Evolutionary conservation across 2,797 vertebrate genomes (phyloP).

Genomic region (Periparus ater): DNA sequence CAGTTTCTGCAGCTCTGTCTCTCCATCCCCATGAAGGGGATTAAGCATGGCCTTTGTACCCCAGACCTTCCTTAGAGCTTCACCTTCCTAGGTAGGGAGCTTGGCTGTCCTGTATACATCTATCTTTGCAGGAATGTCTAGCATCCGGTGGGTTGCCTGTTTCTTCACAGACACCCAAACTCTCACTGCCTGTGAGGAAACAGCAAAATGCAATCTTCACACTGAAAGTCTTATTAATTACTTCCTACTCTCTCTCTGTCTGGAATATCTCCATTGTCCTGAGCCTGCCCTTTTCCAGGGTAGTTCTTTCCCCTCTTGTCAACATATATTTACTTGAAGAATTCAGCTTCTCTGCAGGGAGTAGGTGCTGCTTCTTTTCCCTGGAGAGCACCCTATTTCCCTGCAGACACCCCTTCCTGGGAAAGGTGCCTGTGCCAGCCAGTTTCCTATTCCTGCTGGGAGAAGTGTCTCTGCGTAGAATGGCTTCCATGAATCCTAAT

Average conservation of each 20-base stretch:
- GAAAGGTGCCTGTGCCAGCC: background rate
- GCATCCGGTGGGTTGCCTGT: conserved; percentile 38
- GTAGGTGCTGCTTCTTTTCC: background rate
- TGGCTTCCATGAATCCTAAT: background rate
- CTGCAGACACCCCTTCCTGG: background rate
- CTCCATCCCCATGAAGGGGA: conserved; percentile 20
- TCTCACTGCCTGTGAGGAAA: conserved; percentile 34
- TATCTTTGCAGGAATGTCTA: conserved; percentile 22
- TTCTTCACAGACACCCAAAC: conserved; percentile 24
- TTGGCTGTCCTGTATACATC: conserved; percentile 21
- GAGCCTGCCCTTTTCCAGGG: background rate
- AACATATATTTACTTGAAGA: background rate
- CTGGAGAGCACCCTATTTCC: background rate
- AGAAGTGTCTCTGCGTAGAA: background rate
- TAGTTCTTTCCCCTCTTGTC: background rate
- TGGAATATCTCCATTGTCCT: background rate
- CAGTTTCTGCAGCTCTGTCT: conserved; percentile 55
- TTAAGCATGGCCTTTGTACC: conserved; percentile 29
- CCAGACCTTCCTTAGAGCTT: conserved; percentile 4
- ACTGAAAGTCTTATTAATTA: background rate
- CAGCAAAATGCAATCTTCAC: conserved; percentile 22
- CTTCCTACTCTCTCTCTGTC: conserved; percentile 41
- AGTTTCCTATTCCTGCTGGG: background rate
- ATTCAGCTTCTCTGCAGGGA: background rate
- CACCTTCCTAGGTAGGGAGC: conserved; percentile 30